phyloP scores from a whole-genome alignment of 2,113 vertebrate genomes.

The Delphinus delphis region DNA sequence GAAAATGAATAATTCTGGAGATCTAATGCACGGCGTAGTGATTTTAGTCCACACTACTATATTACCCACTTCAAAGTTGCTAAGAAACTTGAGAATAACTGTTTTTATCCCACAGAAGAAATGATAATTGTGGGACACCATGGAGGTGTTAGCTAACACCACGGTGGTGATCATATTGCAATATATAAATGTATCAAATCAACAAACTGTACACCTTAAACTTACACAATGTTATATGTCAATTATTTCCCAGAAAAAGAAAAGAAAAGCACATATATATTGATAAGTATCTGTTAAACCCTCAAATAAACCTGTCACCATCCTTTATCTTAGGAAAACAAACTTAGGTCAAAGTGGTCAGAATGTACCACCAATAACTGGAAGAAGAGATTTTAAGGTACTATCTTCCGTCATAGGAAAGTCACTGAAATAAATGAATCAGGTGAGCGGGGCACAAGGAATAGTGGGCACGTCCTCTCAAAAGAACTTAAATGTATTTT shows the following conservation, averaged over 20 bases:
- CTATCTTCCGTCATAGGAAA: not conserved
- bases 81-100: not conserved
- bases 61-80: not conserved
- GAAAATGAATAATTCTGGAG: not conserved
- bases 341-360: not conserved
- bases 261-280: not conserved
- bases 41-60: not conserved
- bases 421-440: not conserved
- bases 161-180: not conserved
- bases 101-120: not conserved
- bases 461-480: accelerated
- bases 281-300: not conserved
- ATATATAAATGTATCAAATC: not conserved
- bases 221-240: not conserved
- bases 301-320: not conserved
- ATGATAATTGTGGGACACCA: not conserved
- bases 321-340: not conserved
- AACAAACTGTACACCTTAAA: not conserved
- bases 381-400: not conserved
- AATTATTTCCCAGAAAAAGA: not conserved
- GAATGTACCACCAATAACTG: not conserved
- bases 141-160: not conserved
- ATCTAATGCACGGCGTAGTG: not conserved
- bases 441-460: not conserved
- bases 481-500: not conserved